Base-by-base conservation (phyloP, 2,888 invertebrate species). In the Hydrotaea cyrtoneurina region DNA sequence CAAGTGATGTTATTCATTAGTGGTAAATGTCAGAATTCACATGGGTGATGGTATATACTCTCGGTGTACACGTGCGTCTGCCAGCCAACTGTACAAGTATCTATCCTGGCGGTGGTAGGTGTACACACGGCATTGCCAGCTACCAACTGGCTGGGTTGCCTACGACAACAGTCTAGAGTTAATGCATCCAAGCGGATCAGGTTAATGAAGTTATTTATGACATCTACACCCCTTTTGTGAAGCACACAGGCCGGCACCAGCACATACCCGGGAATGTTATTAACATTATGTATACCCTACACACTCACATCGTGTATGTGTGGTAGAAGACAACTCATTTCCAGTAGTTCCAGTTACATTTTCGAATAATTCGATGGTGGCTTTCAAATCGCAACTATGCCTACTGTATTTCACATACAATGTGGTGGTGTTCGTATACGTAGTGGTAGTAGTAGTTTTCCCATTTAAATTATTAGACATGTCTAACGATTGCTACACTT, bases 201-300 rank as follows among this genome's bases (percentile, higher is more conserved):
- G 57, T 74, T 82, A 78, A 74, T 71, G 59, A 59, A 78, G 43
- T 83, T 62, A 83, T 83, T 80, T 83, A 83, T 80, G 77, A 53
- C 73, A 55, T 77, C 73, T 59, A 78, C 77, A 71, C 80, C 74
- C 74, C 57, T 13, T n/a, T 31, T 64, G 10, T 11, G 59, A 59
- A 15, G 4, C 26, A 26, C 15, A 59, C 59, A 59, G 11, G 26
- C 10, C n/a, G n/a, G 50, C 50, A 50, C n/a, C 39, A 4, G n/a
- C 50, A 15, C 50, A 50, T n/a, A 21, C 21, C 36, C 26, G n/a
- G 2, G 17, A 19, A 19, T 36, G 31, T n/a, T 62, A 26, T n/a
- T 23, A 23, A 23, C 19, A 23, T 62, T 62, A 11, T 10, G 36
- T n/a, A 31, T 21, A 62, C 11, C 36, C 36, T 26, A 36, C 36